phyloP scores from a whole-genome alignment of 2,797 vertebrate species.

The Nothura maculosa region DNA sequence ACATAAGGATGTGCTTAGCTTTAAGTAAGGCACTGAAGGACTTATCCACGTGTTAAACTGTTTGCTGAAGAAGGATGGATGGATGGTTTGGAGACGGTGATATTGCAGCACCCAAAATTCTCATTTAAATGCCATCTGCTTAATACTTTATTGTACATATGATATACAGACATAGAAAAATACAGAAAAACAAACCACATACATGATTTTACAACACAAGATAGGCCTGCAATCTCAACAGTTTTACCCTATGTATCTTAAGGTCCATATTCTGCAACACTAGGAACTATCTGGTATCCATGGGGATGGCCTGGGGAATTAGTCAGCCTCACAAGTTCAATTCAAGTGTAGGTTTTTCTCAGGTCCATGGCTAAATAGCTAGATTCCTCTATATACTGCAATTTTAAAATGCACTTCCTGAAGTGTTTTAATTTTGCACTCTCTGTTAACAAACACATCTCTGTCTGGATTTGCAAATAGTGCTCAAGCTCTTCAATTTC shows the following conservation, averaged over 20 bases:
- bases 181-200: not conserved
- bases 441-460: not conserved
- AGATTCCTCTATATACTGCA: not conserved
- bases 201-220: not conserved
- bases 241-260: not conserved
- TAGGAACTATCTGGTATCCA: not conserved
- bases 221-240: not conserved
- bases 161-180: not conserved
- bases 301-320: not conserved
- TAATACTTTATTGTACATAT: not conserved
- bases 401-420: not conserved
- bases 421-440: slow-evolving; percentile 13
- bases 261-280: not conserved
- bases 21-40: not conserved
- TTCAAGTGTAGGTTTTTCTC: not conserved
- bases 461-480: not conserved
- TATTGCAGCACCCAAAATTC: not conserved
- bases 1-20: not conserved
- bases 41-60: not conserved
- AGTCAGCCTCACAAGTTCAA: not conserved
- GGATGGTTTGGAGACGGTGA: not conserved
- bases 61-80: not conserved
- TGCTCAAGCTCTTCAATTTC: slow-evolving; percentile 13
- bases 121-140: not conserved
- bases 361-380: not conserved